phyloP scores from a whole-genome alignment of 1,140 invertebrate genomes.

The Chrysomallon squamiferum region DNA sequence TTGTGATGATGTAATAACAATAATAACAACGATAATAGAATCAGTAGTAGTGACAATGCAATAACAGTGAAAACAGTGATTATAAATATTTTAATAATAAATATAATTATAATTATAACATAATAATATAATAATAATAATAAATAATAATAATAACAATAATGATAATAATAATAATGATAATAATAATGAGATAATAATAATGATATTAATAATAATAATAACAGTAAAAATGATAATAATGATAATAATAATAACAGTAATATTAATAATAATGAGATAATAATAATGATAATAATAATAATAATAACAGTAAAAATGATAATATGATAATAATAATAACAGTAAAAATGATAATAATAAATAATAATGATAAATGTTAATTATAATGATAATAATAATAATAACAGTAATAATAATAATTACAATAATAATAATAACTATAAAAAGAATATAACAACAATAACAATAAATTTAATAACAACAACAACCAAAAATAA shows the following conservation, averaged over 20 bases:
- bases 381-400: too few species aligned
- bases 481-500: neutral
- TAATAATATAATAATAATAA: neutral
- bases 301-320: too few species aligned
- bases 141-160: neutral
- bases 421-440: neutral
- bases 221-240: too few species aligned
- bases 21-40: neutral
- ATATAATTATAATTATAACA: neutral
- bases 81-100: neutral
- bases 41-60: neutral
- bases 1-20: neutral
- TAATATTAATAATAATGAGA: too few species aligned
- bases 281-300: too few species aligned
- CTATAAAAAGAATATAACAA: neutral
- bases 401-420: neutral
- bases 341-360: too few species aligned
- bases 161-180: too few species aligned
- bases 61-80: neutral
- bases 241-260: too few species aligned
- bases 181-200: too few species aligned
- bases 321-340: too few species aligned
- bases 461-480: neutral
- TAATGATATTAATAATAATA: too few species aligned
- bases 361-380: too few species aligned